A percentile compares a stretch with the other conserved stretches of the same genome.
These are phyloP conservation scores for Meganola albula DNA, from an alignment of 2,888 invertebrate species.

Conservation along the genomic window DNA sequence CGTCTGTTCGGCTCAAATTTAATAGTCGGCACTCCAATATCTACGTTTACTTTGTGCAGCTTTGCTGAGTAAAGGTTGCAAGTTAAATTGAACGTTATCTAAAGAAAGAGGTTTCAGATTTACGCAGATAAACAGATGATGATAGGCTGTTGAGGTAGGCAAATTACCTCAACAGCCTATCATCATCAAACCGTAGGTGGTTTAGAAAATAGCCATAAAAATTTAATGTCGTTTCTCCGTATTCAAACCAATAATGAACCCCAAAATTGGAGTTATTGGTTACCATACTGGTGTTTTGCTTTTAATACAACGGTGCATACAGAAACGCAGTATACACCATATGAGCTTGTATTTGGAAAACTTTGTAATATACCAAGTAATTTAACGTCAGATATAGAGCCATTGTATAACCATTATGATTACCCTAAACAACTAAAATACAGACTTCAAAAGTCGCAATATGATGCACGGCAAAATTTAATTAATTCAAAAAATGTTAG, in stretches of 20 bases:
- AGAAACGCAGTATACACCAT: constrained; percentile 4
- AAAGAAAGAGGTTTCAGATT: too few species aligned
- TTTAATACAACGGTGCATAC: constrained; percentile 9
- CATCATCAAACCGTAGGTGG: too few species aligned
- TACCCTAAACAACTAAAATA: not conserved
- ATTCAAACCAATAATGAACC: too few species aligned
- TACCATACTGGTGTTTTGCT: constrained; percentile 1
- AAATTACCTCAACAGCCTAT: too few species aligned
- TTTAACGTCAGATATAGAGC: not conserved
- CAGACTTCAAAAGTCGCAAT: not conserved
- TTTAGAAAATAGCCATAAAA: too few species aligned
- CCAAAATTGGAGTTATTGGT: too few species aligned
- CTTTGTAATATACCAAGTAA: not conserved
- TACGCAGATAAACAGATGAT: too few species aligned
- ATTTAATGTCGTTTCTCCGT: too few species aligned
- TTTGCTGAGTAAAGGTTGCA: constrained; percentile 3
- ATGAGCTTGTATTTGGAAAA: constrained; percentile 1
- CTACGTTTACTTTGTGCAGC: constrained; percentile 11
- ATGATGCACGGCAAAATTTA: too few species aligned
- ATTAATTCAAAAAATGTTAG: too few species aligned
- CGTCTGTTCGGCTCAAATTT: constrained; percentile 49
- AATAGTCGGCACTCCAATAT: constrained; percentile 40
- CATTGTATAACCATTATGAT: not conserved
- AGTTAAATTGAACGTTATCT: constrained; percentile 2
- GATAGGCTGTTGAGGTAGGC: too few species aligned